Conservation (phyloP, 2,113 vertebrate genomes). For the Coregonus clupeaformis region DNA sequence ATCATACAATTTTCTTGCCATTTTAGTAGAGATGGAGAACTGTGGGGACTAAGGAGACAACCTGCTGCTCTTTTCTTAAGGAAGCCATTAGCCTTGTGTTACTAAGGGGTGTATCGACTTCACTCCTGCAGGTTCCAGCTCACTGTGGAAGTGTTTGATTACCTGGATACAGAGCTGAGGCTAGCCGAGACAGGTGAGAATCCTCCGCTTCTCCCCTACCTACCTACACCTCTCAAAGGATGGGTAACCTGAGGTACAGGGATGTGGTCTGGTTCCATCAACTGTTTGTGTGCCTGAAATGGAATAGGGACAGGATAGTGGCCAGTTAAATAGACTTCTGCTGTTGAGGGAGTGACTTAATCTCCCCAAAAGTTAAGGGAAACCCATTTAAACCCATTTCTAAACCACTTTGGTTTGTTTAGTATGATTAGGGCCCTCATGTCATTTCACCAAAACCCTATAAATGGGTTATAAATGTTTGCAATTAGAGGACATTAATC, state of each 20-base stretch:
- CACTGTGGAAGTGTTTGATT: constrained; percentile 97
- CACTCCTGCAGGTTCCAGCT: constrained; percentile 89
- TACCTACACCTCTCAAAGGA: constrained; percentile 3
- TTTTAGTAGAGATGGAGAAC: constrained; percentile 8
- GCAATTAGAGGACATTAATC: constrained; percentile 48
- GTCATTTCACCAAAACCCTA: not conserved
- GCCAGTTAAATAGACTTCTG: constrained; percentile 4
- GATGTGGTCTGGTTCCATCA: constrained; percentile 40
- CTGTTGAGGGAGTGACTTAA: not conserved
- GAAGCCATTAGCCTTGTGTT: constrained; percentile 14
- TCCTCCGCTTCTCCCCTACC: constrained; percentile 27
- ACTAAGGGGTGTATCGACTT: constrained; percentile 54
- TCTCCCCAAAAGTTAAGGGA: not conserved
- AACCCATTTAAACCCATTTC: not conserved
- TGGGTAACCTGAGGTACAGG: constrained; percentile 51
- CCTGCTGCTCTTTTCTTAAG: constrained; percentile 15
- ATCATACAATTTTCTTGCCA: not conserved
- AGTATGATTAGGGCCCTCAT: not conserved
- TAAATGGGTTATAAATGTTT: constrained; percentile 37
- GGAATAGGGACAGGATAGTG: too few relatives aligned
- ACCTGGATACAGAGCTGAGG: constrained; percentile 92
- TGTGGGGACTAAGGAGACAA: not conserved
- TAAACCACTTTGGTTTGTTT: not conserved
- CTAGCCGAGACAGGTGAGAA: constrained; percentile 89
- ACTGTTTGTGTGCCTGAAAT: constrained; percentile 40